Percentiles rank a stretch among this genome's conserved stretches.
phyloP scores from a whole-genome alignment of 2,113 vertebrate genomes.

The Phylloscopus whistleri region DNA sequence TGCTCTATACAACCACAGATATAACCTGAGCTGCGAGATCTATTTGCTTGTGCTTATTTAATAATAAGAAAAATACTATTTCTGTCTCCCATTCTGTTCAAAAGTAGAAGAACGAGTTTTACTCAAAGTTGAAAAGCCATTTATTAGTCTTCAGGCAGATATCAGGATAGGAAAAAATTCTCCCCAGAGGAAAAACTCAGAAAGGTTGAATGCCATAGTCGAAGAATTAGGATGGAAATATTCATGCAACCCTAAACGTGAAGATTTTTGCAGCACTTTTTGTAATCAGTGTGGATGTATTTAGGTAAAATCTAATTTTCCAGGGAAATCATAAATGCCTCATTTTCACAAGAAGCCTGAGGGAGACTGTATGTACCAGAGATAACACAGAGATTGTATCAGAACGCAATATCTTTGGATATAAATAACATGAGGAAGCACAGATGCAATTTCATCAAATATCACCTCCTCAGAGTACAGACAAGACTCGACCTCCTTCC shows the following conservation, averaged over 20 bases:
- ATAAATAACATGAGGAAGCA: constrained; percentile 41
- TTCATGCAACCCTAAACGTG: not conserved
- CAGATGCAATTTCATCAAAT: constrained; percentile 29
- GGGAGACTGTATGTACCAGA: constrained; percentile 16
- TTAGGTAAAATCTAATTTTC: constrained; percentile 56
- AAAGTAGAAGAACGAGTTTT: not conserved
- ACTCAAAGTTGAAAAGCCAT: not conserved
- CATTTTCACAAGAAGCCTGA: constrained; percentile 26
- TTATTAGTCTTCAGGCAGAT: not conserved
- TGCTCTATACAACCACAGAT: not conserved
- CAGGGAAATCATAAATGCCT: constrained; percentile 33
- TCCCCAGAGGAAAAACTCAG: not conserved
- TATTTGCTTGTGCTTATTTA: not conserved
- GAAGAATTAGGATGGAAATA: not conserved
- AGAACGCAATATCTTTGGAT: not conserved
- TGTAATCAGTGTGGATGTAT: constrained; percentile 9
- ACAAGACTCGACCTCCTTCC: not conserved
- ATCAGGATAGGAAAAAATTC: not conserved
- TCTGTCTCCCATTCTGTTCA: not conserved
- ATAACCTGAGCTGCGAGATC: not conserved
- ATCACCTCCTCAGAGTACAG: not conserved
- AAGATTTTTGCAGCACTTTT: not conserved
- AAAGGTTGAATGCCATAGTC: not conserved
- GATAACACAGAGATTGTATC: constrained; percentile 32
- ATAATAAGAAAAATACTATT: not conserved